Evolutionary conservation across 2,113 vertebrate genomes (phyloP), one percentile per base, ranked within the genome.

Genomic region (Chlorocebus sabaeus): DNA sequence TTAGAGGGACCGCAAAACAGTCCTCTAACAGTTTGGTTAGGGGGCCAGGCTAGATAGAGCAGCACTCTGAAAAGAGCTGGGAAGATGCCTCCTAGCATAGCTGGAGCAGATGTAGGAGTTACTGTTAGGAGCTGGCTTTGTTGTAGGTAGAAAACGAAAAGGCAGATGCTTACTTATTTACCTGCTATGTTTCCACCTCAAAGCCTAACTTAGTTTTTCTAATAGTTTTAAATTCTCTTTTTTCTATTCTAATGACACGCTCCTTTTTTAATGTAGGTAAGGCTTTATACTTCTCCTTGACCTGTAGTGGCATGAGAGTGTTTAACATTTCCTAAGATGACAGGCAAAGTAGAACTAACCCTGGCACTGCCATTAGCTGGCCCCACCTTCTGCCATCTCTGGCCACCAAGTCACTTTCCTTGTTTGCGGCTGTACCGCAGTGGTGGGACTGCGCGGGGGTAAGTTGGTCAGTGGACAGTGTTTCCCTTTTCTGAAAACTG

Each of bases 251-350:
- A 90, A 96, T 50, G 92, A 93, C 75, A 70, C 67, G 83, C 97
- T 97, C 94, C 93, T 27, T 93, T 89, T 97, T 97, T 55, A 90
- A 59, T 20, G 0, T 97, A 98, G 96, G 97, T 97, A 81, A 98
- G 97, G 90, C 92, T 98, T 96, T 97, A 45, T 86, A 23, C 73
- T 94, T 84, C 81, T 96, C 48, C 78, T 72, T 96, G 89, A 96
- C 91, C 76, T 89, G 13, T 61, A 96, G 95, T 97, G 92, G 89
- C 75, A 1, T 52, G 93, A 73, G 85, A 95, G 20, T 92, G 38
- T n/a, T 27, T 78, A 95, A 91, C 97, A 95, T 93, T 87, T 90
- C 57, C 72, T 90, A 96, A 98, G 85, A 27, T 91, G 96, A 84
- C 92, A 92, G 45, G 89, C 94, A 97, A 93, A 88, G 61, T 83